Base-by-base conservation (phyloP, 1,140 invertebrate species). In the Dreissena rostriformis region DNA sequence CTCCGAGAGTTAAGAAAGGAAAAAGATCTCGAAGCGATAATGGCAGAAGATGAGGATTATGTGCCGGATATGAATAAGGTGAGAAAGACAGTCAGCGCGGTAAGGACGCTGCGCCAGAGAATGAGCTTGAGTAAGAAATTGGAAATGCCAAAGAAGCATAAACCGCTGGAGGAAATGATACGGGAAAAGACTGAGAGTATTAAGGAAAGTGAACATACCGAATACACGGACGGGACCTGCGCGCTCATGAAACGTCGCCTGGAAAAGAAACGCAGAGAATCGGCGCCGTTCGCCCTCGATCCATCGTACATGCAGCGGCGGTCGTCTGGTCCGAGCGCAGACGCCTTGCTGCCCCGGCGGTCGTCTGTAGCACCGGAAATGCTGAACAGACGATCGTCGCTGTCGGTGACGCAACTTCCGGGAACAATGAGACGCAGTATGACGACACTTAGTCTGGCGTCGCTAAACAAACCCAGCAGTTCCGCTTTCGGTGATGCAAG, bases 161-260 rank as follows among this genome's bases (percentile, higher is more conserved):
- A 85, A 55, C 86, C 84, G 17, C 81, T 90, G 26, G 70, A 81
- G 15, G 77, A 89, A 71, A 85, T 90, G 74, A 85, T 90, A 61
- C 86, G 86, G 55, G 85, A 86, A 72, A 78, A 82, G 28, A 76
- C 80, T 17, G 71, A 85, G n/a, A 26, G 55, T 70, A 49, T 82
- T 71, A 72, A 52, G 68, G 70, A 67, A 61, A 72, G 28, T 73
- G 70, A 67, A 57, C 86, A 86, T 17, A 86, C 89, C 57, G 82
- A 86, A 22, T 89, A 86, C 57, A 91, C 90, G 1, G 88, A 91
- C 74, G 90, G 90, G 2, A 86, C 88, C 0, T 91, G 90, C 75
- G 77, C 80, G 24, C 65, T 91, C 53, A 86, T 91, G 72, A 87
- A 89, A 63, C 81, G 90, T 61, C 88, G 88, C 65, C 82, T 91